Percentiles rank a stretch among this genome's conserved stretches.
Evolutionary conservation across 2,113 vertebrate genomes (phyloP).

Genomic region (Oncorhynchus mykiss): DNA sequence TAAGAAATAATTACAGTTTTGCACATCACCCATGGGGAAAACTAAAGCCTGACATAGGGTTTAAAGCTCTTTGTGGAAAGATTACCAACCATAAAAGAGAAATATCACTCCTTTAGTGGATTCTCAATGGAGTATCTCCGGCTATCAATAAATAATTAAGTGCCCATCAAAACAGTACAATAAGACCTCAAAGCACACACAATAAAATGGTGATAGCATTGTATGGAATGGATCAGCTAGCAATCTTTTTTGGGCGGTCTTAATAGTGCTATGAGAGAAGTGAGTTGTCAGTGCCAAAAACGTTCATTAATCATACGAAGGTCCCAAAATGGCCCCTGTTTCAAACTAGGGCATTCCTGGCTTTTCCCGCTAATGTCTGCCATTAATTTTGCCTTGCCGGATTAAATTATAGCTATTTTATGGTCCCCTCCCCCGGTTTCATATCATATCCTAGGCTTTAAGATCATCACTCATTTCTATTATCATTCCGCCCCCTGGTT

Average conservation of each 20-base stretch:
- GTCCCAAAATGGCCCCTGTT: constrained; percentile 18
- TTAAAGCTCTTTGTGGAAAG: constrained; percentile 57
- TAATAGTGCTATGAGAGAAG: constrained; percentile 51
- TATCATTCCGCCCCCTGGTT: not conserved
- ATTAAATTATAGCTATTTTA: constrained; percentile 16
- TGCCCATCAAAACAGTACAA: constrained; percentile 58
- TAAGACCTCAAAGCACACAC: constrained; percentile 53
- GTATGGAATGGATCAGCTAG: constrained; percentile 34
- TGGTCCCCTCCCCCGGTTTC: constrained; percentile 15
- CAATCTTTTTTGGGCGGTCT: constrained; percentile 44
- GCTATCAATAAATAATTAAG: constrained; percentile 56
- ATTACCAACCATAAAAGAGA: constrained; percentile 37
- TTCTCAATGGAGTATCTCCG: constrained; percentile 50
- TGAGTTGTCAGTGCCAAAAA: constrained; percentile 54
- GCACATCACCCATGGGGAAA: constrained; percentile 59
- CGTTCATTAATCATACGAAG: constrained; percentile 58
- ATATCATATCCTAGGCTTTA: constrained; percentile 17
- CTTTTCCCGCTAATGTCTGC: constrained; percentile 26
- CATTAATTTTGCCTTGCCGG: not conserved
- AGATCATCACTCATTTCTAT: constrained; percentile 30
- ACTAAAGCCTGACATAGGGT: constrained; percentile 52
- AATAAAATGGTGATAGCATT: constrained; percentile 49
- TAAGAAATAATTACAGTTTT: constrained; percentile 64
- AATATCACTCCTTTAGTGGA: constrained; percentile 43
- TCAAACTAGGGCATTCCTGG: constrained; percentile 19